phyloP scores from a whole-genome alignment of 2,113 vertebrate genomes.

The Lathamus discolor region DNA sequence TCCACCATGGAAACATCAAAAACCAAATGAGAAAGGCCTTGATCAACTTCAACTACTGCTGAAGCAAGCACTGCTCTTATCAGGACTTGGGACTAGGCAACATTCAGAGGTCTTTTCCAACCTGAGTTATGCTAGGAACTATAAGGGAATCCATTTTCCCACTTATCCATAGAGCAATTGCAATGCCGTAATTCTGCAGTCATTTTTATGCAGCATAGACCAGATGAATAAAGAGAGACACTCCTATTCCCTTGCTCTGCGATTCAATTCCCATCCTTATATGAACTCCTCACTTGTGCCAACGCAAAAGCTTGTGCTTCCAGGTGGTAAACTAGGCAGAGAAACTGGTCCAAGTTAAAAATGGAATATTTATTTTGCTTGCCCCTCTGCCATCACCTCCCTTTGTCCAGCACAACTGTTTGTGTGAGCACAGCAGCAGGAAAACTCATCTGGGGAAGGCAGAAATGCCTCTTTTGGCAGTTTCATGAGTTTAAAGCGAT shows the following conservation, averaged over 20 bases:
- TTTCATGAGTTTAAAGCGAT: constrained; percentile 16
- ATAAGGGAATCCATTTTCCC: background rate
- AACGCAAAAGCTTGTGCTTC: constrained; percentile 2
- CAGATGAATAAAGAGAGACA: constrained; percentile 7
- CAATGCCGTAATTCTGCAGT: background rate
- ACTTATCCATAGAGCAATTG: background rate
- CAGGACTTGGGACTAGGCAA: background rate
- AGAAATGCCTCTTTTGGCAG: constrained; percentile 27
- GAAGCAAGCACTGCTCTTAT: background rate
- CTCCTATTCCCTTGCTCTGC: background rate
- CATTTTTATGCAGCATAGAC: background rate
- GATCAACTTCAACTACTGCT: background rate
- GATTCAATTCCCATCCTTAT: background rate
- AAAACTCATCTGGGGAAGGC: constrained; percentile 4
- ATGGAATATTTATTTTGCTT: constrained; percentile 21
- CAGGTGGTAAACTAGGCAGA: constrained; percentile 9
- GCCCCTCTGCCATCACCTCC: background rate
- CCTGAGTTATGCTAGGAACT: background rate
- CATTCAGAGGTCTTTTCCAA: background rate
- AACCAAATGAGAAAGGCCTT: rapidly evolving
- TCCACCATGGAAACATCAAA: background rate
- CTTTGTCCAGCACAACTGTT: constrained; percentile 16
- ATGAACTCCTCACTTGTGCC: background rate
- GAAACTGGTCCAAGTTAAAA: constrained; percentile 12
- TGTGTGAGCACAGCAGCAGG: background rate